These are phyloP conservation scores for Hypena proboscidalis DNA, from an alignment of 2,888 invertebrate species.

Conservation along the genomic window DNA sequence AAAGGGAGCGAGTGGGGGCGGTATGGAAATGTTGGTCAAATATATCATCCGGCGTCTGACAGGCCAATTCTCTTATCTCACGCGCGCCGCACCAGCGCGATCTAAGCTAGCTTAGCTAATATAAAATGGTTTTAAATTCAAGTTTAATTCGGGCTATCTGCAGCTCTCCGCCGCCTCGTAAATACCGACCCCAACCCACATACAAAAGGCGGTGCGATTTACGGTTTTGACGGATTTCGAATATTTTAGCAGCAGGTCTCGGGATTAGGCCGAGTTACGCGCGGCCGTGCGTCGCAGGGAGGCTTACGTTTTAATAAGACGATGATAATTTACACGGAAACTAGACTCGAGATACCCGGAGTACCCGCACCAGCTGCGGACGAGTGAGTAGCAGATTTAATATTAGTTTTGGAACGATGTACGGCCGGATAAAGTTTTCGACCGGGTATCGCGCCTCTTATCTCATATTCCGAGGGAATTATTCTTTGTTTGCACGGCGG, in stretches of 20 bases:
- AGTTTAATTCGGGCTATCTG: constrained; percentile 84
- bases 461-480: constrained; percentile 43
- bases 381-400: constrained; percentile 31
- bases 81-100: constrained; percentile 85
- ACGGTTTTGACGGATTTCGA: constrained; percentile 81
- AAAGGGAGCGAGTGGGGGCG: constrained; percentile 66
- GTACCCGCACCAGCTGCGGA: constrained; percentile 37
- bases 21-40: constrained; percentile 95
- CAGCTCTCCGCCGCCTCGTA: constrained; percentile 71
- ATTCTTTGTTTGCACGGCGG: constrained; percentile 52
- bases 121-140: constrained; percentile 86
- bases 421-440: constrained; percentile 38
- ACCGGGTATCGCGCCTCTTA: constrained; percentile 28
- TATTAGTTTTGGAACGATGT: constrained; percentile 38
- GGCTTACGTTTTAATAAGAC: constrained; percentile 63
- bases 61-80: constrained; percentile 95
- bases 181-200: constrained; percentile 69
- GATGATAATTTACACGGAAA: constrained; percentile 56
- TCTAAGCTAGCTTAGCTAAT: constrained; percentile 86
- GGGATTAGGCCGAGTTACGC: constrained; percentile 69
- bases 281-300: constrained; percentile 47
- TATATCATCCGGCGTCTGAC: constrained; percentile 95
- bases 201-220: constrained; percentile 80
- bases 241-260: constrained; percentile 69
- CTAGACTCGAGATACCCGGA: constrained; percentile 43